phyloP scores from a whole-genome alignment of 35 echinoderm and acorn worm species.

The Eucidaris tribuloides region DNA sequence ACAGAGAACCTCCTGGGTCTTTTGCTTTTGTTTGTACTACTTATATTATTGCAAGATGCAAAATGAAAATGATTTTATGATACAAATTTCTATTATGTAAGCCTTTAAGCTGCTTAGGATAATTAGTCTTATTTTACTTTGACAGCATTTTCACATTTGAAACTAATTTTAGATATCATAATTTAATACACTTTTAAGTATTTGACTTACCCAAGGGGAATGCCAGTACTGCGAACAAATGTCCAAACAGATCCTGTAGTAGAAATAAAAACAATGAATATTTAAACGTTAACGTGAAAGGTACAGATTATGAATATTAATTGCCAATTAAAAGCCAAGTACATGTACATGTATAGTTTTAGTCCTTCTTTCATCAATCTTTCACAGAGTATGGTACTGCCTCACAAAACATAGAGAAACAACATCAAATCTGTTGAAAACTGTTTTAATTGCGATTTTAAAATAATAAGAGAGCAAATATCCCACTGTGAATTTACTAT shows the following conservation, averaged over 20 bases:
- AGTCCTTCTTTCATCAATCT: not conserved
- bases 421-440: not conserved
- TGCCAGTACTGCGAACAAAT: conserved; percentile 64
- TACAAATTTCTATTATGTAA: not conserved
- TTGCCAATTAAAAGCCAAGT: no score
- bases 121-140: not conserved
- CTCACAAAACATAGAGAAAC: not conserved
- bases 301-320: not conserved
- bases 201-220: conserved; percentile 63
- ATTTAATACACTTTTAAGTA: not conserved
- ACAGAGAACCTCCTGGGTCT: no score
- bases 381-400: not conserved
- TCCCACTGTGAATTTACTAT: no score
- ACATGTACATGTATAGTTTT: not conserved
- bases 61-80: not conserved
- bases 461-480: no score
- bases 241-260: conserved; percentile 71
- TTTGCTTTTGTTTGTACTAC: not conserved
- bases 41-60: not conserved
- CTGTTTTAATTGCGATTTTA: not conserved
- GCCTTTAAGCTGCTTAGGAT: not conserved
- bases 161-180: not conserved
- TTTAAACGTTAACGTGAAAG: not conserved
- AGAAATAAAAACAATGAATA: not conserved
- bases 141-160: not conserved